phyloP scores from a whole-genome alignment of 2,113 vertebrate genomes.

The Condylura cristata region DNA sequence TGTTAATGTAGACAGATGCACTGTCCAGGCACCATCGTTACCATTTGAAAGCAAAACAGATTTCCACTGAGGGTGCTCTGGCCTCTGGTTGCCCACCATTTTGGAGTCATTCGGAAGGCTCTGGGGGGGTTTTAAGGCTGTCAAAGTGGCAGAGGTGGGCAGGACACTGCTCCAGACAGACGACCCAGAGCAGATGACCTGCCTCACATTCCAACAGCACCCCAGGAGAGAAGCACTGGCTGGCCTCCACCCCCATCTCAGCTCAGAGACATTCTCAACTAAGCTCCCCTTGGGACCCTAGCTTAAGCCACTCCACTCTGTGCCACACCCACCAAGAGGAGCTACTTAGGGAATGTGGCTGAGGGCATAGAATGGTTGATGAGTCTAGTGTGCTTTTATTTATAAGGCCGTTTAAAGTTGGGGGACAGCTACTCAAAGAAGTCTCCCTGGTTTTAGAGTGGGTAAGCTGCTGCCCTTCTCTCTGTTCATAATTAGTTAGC shows the following conservation, averaged over 20 bases:
- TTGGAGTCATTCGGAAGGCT: background rate
- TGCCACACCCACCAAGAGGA: background rate
- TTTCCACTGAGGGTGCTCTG: background rate
- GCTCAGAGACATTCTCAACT: slow-evolving; percentile 54
- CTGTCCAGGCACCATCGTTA: background rate
- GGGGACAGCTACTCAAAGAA: slow-evolving; percentile 53
- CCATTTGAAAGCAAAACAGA: background rate
- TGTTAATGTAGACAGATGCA: background rate
- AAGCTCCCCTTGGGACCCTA: background rate
- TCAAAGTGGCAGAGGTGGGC: background rate
- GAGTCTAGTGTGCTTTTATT: slow-evolving; percentile 2
- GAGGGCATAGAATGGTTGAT: slow-evolving; percentile 35
- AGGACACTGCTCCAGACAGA: background rate
- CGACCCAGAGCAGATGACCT: background rate
- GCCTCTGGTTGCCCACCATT: too few species aligned
- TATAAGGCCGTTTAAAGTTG: slow-evolving; percentile 42
- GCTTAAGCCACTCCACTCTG: background rate
- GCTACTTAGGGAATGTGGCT: slow-evolving; percentile 52
- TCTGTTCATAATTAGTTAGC: background rate
- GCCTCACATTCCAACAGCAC: background rate
- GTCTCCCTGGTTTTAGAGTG: slow-evolving; percentile 7
- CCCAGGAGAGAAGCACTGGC: background rate
- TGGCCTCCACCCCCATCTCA: background rate
- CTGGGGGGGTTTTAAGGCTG: rapidly evolving
- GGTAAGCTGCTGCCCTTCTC: background rate